These are phyloP conservation scores for Sarcophaga subvicina DNA, from an alignment of 2,888 invertebrate genomes.

Conservation along the genomic window DNA sequence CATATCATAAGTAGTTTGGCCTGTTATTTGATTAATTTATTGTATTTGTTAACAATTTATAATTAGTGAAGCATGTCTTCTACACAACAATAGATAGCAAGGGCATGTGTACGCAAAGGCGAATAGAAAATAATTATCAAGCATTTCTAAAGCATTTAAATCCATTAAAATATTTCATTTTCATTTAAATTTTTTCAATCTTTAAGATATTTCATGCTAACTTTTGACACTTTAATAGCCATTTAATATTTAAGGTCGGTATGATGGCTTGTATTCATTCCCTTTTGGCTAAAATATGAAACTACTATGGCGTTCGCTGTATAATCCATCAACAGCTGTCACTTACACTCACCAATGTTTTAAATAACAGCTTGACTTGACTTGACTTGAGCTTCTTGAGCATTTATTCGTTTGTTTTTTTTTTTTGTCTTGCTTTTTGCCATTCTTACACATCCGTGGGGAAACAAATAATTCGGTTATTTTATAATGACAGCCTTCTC, in stretches of 20 bases:
- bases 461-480: constrained; percentile 37
- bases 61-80: constrained; percentile 27
- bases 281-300: constrained; percentile 28
- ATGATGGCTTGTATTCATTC: background rate
- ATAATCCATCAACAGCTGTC: constrained; percentile 63
- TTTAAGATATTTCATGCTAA: too few relatives aligned
- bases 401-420: background rate
- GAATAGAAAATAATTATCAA: too few relatives aligned
- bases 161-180: too few relatives aligned
- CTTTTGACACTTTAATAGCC: constrained; percentile 33
- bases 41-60: constrained; percentile 48
- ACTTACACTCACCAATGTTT: constrained; percentile 51
- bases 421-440: background rate
- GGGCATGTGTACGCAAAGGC: too few relatives aligned
- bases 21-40: constrained; percentile 38
- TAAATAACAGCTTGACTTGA: constrained; percentile 51
- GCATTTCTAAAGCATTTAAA: too few relatives aligned
- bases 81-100: too few relatives aligned
- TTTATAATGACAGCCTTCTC: constrained; percentile 30
- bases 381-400: background rate
- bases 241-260: constrained; percentile 23
- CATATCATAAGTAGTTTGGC: background rate
- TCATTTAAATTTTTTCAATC: too few relatives aligned
- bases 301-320: constrained; percentile 22
- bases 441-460: constrained; percentile 11